phyloP scores from a whole-genome alignment of 1,140 invertebrate species.

The Cherax quadricarinatus region DNA sequence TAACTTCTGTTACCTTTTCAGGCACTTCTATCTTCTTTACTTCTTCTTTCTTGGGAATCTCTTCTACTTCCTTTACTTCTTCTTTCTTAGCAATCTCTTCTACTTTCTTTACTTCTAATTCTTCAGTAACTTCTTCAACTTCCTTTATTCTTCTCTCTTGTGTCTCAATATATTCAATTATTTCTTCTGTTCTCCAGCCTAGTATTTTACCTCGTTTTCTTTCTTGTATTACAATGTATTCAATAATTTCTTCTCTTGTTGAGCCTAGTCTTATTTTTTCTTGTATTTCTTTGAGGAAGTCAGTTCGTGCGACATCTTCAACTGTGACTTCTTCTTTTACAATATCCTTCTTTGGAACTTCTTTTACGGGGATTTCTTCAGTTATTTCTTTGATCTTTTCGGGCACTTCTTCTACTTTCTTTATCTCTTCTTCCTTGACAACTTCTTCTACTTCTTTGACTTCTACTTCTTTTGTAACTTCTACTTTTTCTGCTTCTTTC shows the following conservation, averaged over 20 bases:
- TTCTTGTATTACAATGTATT: no score
- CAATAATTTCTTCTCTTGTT: no score
- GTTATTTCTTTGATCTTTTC: background rate
- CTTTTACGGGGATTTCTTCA: constrained; percentile 2
- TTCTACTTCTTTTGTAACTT: background rate
- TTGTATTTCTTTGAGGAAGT: background rate
- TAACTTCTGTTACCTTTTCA: background rate
- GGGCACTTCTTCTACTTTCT: constrained; percentile 24
- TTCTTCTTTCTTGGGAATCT: no score
- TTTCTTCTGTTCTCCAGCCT: no score
- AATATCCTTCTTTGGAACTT: background rate
- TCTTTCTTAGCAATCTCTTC: background rate
- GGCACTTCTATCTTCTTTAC: background rate
- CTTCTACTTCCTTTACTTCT: no score
- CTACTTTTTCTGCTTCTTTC: background rate
- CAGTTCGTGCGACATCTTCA: background rate
- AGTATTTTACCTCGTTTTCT: no score
- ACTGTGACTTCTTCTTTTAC: constrained; percentile 1
- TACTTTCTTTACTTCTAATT: background rate
- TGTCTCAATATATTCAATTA: no score
- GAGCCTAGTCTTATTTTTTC: background rate
- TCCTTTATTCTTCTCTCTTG: no score
- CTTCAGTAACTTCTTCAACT: background rate
- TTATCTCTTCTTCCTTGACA: constrained; percentile 5
- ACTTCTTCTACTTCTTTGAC: background rate